Conservation (phyloP, 37 sponge, comb jelly and placozoan genomes). For the Agelas oroides region DNA sequence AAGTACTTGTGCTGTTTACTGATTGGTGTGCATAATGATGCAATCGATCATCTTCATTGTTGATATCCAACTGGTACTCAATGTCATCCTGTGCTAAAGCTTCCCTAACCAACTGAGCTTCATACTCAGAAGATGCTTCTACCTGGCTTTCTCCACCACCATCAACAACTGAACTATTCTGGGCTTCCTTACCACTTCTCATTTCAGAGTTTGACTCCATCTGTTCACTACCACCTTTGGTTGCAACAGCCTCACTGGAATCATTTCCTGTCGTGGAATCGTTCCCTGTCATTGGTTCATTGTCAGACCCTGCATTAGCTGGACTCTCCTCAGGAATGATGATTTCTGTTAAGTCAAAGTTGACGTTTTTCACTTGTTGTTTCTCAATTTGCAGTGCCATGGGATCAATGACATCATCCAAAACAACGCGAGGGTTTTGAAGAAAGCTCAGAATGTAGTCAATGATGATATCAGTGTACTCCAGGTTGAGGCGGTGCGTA, state of each 20-base stretch:
- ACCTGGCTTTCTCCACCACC: background rate
- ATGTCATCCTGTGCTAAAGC: background rate
- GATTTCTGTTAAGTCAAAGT: conserved; percentile 13
- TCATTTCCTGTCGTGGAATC: background rate
- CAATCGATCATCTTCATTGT: conserved; percentile 25
- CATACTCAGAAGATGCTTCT: background rate
- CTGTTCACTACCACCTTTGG: background rate
- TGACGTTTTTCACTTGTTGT: conserved; percentile 33
- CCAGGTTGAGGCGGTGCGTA: conserved; percentile 72
- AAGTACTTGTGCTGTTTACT: too few relatives aligned
- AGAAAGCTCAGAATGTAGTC: conserved; percentile 69
- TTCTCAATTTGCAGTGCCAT: conserved; percentile 41
- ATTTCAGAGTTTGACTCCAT: too few relatives aligned
- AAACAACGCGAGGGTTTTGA: conserved; percentile 32
- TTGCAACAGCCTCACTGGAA: background rate
- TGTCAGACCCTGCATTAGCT: too few relatives aligned
- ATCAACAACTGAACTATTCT: background rate
- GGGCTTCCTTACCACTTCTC: background rate
- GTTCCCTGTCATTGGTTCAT: background rate
- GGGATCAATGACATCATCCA: conserved; percentile 52
- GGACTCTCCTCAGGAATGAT: conserved; percentile 22
- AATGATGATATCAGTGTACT: conserved; percentile 74
- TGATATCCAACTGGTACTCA: background rate
- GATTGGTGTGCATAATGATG: conserved; percentile 10
- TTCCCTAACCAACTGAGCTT: background rate